Evolutionary conservation across 2,888 invertebrate species (phyloP).

Genomic region (Cyclophora albipunctata): DNA sequence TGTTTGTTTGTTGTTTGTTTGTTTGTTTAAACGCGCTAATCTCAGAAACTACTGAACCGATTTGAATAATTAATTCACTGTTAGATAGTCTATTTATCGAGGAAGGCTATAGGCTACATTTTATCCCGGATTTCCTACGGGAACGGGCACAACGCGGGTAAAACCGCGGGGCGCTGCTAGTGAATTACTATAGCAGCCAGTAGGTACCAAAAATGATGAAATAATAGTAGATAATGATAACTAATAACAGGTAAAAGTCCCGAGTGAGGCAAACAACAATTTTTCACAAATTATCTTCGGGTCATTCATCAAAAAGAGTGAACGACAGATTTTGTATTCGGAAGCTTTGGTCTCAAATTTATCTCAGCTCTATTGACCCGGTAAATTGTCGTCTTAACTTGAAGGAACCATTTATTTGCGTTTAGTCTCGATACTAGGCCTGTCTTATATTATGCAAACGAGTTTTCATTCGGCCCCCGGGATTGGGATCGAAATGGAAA

Average conservation of each 20-base stretch:
- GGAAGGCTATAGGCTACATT: no score
- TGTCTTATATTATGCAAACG: constrained; percentile 63
- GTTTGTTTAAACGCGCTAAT: no score
- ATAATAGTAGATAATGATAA: no score
- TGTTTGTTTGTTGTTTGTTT: no score
- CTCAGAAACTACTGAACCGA: no score
- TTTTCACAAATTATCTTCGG: constrained; percentile 21
- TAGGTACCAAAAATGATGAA: no score
- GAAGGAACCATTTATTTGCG: constrained; percentile 61
- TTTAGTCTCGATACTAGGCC: constrained; percentile 54
- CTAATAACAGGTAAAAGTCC: not conserved
- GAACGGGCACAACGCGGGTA: no score
- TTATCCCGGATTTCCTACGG: no score
- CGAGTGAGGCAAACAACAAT: constrained; percentile 18
- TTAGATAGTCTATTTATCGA: no score
- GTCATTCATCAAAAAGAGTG: constrained; percentile 35
- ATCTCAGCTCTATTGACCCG: constrained; percentile 57
- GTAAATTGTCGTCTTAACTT: constrained; percentile 63
- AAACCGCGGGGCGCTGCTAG: no score
- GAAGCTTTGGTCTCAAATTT: constrained; percentile 50
- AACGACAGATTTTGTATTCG: constrained; percentile 46
- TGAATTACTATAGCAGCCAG: no score
- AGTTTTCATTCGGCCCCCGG: constrained; percentile 43
- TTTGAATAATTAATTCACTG: no score
- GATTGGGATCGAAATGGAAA: constrained; percentile 36